Conservation (phyloP, 2,113 vertebrate genomes). For the Rhea pennata region DNA sequence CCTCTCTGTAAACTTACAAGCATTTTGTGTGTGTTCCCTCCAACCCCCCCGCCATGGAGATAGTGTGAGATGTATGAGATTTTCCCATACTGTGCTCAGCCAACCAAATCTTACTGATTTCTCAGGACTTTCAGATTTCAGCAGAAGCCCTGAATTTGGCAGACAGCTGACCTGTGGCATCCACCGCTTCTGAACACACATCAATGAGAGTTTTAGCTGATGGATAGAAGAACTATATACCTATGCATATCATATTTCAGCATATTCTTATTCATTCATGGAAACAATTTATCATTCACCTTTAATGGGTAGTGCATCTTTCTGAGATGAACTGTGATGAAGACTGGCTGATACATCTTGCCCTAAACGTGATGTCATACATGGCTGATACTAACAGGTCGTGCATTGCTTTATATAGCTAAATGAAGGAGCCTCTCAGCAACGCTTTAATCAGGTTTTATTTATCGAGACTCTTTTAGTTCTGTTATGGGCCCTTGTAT, state of each 20-base stretch:
- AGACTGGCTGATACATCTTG: neutral
- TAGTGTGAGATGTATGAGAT: neutral
- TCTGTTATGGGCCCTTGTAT: neutral
- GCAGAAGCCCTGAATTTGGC: neutral
- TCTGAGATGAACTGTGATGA: neutral
- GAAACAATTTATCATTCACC: neutral
- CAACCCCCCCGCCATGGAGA: neutral
- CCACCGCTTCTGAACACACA: neutral
- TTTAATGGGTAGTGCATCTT: neutral
- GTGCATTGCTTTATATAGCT: neutral
- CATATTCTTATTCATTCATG: neutral
- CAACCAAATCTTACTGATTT: neutral
- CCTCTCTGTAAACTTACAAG: neutral
- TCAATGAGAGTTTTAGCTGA: neutral
- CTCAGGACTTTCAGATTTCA: neutral
- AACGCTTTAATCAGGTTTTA: neutral
- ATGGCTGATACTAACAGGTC: neutral
- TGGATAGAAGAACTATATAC: neutral
- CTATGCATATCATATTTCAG: neutral
- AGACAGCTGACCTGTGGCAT: neutral
- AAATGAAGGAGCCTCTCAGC: neutral
- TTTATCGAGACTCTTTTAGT: neutral
- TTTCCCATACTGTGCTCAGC: neutral
- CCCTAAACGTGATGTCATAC: neutral
- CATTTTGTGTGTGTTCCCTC: neutral